Evolutionary conservation across 1,140 invertebrate genomes (phyloP).

Genomic region (Bombus consobrinus): DNA sequence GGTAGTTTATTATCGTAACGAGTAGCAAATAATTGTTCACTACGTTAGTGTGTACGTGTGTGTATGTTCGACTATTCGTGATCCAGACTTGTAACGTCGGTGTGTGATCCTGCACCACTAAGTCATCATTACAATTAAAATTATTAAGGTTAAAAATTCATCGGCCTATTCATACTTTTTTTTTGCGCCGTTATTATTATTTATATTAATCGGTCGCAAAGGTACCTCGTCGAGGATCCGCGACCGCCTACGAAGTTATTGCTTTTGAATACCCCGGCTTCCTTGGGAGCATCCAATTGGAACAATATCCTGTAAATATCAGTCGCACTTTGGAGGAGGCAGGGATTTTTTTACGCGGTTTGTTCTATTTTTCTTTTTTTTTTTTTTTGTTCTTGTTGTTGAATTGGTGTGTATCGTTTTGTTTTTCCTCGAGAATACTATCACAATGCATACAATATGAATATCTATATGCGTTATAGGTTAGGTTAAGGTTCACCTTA

Average conservation of each 20-base stretch:
- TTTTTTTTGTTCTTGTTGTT: neutral
- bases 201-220: conserved; percentile 64
- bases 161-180: conserved; percentile 33
- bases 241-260: conserved; percentile 78
- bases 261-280: conserved; percentile 83
- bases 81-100: conserved; percentile 11
- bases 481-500: conserved; percentile 72
- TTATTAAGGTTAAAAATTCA: conserved; percentile 60
- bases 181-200: conserved; percentile 27
- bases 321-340: conserved; percentile 71
- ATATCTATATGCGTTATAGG: conserved; percentile 67
- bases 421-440: conserved; percentile 59
- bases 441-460: conserved; percentile 75
- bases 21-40: conserved; percentile 22
- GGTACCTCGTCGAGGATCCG: conserved; percentile 48
- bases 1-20: conserved; percentile 20
- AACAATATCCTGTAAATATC: conserved; percentile 83
- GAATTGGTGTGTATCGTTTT: conserved; percentile 6
- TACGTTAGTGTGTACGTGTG: neutral
- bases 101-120: conserved; percentile 45
- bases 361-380: neutral
- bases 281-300: conserved; percentile 80
- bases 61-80: neutral
- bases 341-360: conserved; percentile 33
- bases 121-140: conserved; percentile 47